Conservation (phyloP, 2,797 vertebrate genomes). For the Macropodus opercularis region DNA sequence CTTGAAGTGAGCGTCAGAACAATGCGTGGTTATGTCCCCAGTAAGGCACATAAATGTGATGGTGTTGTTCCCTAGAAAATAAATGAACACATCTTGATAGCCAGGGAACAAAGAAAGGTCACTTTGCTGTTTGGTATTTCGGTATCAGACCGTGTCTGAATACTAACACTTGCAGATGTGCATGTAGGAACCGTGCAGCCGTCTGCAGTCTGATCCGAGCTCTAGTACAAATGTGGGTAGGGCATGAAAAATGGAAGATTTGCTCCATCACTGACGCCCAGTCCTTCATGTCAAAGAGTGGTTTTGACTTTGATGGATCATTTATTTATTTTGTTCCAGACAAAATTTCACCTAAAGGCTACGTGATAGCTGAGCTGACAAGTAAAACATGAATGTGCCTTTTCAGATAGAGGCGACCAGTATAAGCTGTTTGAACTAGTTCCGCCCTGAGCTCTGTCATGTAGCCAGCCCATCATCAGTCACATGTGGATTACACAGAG, state of each 20-base stretch:
- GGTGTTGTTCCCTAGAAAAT: too few species aligned
- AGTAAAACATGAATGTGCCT: constrained; percentile 21
- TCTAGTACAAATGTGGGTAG: constrained; percentile 3
- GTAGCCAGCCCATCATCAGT: constrained; percentile 30
- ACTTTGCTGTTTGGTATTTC: too few species aligned
- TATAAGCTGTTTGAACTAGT: constrained; percentile 35
- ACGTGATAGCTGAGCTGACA: constrained; percentile 34
- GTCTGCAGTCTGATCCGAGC: constrained; percentile 18
- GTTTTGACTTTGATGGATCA: constrained; percentile 27
- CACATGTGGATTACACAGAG: constrained; percentile 43
- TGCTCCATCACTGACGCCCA: constrained; percentile 26
- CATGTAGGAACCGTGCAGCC: constrained; percentile 17
- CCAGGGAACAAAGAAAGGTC: not conserved
- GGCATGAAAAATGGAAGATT: constrained; percentile 41
- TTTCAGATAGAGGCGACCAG: constrained; percentile 14
- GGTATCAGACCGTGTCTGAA: constrained; percentile 7
- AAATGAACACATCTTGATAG: not conserved
- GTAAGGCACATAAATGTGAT: too few species aligned
- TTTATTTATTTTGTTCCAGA: constrained; percentile 32
- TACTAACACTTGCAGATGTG: constrained; percentile 12
- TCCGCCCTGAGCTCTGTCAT: constrained; percentile 30
- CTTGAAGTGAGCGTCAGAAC: too few species aligned
- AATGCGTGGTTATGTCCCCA: too few species aligned
- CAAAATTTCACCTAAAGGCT: constrained; percentile 38
- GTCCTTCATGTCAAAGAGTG: not conserved